Evolutionary conservation across 2,888 invertebrate species (phyloP).

Genomic region (Cephonodes hylas): DNA sequence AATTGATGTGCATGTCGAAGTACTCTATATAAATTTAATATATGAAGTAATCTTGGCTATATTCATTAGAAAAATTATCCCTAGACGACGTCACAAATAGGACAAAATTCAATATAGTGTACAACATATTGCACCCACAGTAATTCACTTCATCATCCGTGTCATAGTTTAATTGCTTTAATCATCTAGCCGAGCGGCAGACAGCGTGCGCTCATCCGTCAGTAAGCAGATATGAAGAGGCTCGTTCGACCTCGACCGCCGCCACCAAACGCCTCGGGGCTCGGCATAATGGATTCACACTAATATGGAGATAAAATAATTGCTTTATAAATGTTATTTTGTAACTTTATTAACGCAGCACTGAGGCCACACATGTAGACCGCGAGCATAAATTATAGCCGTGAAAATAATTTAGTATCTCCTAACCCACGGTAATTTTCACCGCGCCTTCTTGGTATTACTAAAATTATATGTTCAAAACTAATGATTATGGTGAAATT

Average conservation of each 20-base stretch:
- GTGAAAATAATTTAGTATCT: background rate
- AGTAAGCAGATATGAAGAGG: conserved; percentile 49
- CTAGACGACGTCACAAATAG: too few species aligned
- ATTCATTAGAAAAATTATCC: background rate
- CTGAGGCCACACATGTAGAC: conserved; percentile 45
- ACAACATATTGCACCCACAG: conserved; percentile 31
- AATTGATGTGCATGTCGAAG: too few species aligned
- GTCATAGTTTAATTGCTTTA: conserved; percentile 54
- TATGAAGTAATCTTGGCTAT: background rate
- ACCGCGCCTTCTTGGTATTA: background rate
- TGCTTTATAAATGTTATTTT: conserved; percentile 61
- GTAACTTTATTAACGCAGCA: conserved; percentile 49
- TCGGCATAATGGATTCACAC: conserved; percentile 52
- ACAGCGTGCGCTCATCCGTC: conserved; percentile 49
- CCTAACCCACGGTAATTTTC: background rate
- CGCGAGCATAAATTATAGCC: conserved; percentile 32
- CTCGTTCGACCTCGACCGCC: conserved; percentile 21
- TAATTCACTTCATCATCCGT: conserved; percentile 47
- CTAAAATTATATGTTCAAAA: background rate
- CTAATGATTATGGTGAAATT: background rate
- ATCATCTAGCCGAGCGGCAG: conserved; percentile 39
- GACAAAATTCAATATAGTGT: conserved; percentile 24
- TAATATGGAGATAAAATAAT: conserved; percentile 68
- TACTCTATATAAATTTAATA: background rate
- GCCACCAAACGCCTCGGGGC: conserved; percentile 24